A percentile compares a stretch with the other conserved stretches of the same genome.
Conservation (phyloP, 2,113 vertebrate genomes). For the Phainopepla nitens region DNA sequence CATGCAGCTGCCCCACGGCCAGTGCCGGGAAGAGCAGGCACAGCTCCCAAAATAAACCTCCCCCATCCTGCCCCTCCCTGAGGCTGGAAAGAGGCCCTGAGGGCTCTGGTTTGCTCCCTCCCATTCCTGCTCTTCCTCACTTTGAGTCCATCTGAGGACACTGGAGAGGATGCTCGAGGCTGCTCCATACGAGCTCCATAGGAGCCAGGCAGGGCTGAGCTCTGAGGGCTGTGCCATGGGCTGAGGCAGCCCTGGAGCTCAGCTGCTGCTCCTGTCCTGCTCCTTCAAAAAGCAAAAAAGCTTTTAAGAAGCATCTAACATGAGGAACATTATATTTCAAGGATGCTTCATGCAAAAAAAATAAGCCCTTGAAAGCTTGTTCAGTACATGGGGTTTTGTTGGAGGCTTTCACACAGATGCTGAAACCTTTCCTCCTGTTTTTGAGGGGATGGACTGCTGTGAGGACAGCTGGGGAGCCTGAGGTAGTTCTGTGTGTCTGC, state of each 20-base stretch:
- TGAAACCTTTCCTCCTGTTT: not conserved
- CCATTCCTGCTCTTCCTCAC: not conserved
- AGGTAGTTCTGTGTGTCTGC: not conserved
- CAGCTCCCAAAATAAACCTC: conserved; percentile 1
- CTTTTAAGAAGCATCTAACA: not conserved
- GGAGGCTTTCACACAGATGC: not conserved
- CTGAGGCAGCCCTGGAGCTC: not conserved
- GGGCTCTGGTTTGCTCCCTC: not conserved
- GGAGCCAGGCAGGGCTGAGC: no score
- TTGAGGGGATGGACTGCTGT: rapidly evolving
- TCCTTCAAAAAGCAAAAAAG: not conserved
- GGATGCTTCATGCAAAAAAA: not conserved
- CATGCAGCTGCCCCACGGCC: not conserved
- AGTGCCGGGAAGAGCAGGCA: not conserved
- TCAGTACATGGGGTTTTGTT: not conserved
- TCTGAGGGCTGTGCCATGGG: rapidly evolving
- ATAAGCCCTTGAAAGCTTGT: not conserved
- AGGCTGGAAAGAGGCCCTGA: not conserved
- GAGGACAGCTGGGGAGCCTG: not conserved
- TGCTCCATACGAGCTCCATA: not conserved
- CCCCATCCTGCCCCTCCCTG: not conserved
- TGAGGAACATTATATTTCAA: not conserved
- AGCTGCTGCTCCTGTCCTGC: not conserved
- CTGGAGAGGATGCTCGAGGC: rapidly evolving
- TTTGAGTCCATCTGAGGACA: not conserved